Percentiles rank a stretch among this genome's conserved stretches.
Evolutionary conservation across 2,888 invertebrate genomes (phyloP).

Genomic region (Alcis repandata): DNA sequence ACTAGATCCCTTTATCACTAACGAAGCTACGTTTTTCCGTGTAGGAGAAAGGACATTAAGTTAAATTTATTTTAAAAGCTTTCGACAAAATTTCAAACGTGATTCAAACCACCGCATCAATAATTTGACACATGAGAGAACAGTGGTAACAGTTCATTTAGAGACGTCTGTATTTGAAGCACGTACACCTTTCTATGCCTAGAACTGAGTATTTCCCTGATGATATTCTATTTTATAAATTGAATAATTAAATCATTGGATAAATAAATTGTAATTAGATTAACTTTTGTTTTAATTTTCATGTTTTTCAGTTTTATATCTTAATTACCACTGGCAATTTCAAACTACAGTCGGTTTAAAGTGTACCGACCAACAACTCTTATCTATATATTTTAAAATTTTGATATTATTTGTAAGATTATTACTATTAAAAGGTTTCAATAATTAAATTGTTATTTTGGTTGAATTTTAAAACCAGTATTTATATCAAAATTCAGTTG

Average conservation of each 20-base stretch:
- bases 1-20: slow-evolving; percentile 51
- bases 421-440: neutral
- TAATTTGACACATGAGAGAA: slow-evolving; percentile 81
- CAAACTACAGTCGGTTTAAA: slow-evolving; percentile 63
- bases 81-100: slow-evolving; percentile 84
- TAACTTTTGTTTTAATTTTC: neutral
- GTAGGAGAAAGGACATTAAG: slow-evolving; percentile 56
- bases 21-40: slow-evolving; percentile 53
- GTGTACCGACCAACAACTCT: slow-evolving; percentile 34
- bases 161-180: slow-evolving; percentile 72
- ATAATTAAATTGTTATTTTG: neutral
- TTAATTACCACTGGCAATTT: slow-evolving; percentile 56
- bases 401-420: neutral
- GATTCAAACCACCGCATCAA: slow-evolving; percentile 87
- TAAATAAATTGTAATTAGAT: neutral
- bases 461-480: neutral
- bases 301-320: neutral
- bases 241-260: neutral
- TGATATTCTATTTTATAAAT: slow-evolving; percentile 7
- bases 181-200: slow-evolving; percentile 25
- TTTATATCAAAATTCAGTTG: neutral
- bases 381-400: neutral
- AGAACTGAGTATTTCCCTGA: slow-evolving; percentile 7
- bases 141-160: slow-evolving; percentile 63
- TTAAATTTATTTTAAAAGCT: slow-evolving; percentile 69